These are phyloP conservation scores for Liparis tanakae DNA, from an alignment of 2,797 vertebrate genomes.

Conservation along the genomic window DNA sequence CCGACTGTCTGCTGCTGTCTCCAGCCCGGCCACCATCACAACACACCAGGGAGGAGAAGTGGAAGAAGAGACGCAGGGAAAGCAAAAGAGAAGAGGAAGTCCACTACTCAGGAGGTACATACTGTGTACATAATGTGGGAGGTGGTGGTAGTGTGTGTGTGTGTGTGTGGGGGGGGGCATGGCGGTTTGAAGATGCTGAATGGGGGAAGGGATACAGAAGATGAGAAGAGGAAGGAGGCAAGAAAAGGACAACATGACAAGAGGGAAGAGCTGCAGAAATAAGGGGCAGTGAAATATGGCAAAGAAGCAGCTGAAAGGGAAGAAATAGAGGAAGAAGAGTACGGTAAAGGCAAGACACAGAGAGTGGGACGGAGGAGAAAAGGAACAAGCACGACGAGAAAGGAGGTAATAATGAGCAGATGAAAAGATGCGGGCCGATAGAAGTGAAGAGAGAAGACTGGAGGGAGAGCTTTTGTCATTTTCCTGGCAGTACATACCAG, in stretches of 20 bases:
- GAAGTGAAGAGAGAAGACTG: slow-evolving; percentile 69
- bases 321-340: background rate
- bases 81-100: slow-evolving; percentile 27
- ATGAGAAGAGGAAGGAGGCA: slow-evolving; percentile 38
- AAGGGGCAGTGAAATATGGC: slow-evolving; percentile 55
- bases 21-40: slow-evolving; percentile 64
- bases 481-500: slow-evolving; percentile 59
- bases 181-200: slow-evolving; percentile 42
- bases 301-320: slow-evolving; percentile 35
- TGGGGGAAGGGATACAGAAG: slow-evolving; percentile 44
- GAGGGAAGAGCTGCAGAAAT: slow-evolving; percentile 54
- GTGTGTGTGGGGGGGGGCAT: background rate
- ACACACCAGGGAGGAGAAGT: slow-evolving; percentile 61
- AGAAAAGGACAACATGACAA: slow-evolving; percentile 49
- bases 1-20: slow-evolving; percentile 68
- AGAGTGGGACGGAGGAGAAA: slow-evolving; percentile 25
- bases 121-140: slow-evolving; percentile 42
- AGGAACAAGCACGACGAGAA: slow-evolving; percentile 22
- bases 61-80: slow-evolving; percentile 53
- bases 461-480: slow-evolving; percentile 68
- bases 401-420: slow-evolving; percentile 50
- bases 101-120: slow-evolving; percentile 47
- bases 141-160: background rate
- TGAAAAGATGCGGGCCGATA: slow-evolving; percentile 59
- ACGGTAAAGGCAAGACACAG: slow-evolving; percentile 10